A percentile compares a stretch with the other conserved stretches of the same genome.
phyloP scores from a whole-genome alignment of 2,888 invertebrate species.

The Acanthosoma haemorrhoidale region DNA sequence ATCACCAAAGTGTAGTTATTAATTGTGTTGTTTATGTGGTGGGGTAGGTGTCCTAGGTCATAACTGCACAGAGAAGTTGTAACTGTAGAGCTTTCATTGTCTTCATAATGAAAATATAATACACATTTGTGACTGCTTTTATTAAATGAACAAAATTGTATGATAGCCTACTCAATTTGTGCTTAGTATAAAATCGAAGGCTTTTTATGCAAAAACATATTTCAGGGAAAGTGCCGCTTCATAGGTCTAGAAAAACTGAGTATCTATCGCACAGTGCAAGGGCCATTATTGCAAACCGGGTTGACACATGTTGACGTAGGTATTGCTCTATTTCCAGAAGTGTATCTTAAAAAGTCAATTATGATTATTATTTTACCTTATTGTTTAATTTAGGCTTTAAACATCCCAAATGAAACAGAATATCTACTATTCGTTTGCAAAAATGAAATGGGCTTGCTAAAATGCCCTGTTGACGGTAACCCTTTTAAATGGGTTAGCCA shows the following conservation, averaged over 20 bases:
- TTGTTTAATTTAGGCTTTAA: not conserved
- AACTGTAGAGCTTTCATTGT: too few species aligned
- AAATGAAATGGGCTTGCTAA: conserved; percentile 33
- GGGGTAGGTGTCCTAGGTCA: too few species aligned
- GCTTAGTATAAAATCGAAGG: too few species aligned
- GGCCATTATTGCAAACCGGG: not conserved
- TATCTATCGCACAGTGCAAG: conserved; percentile 6
- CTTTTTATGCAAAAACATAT: too few species aligned
- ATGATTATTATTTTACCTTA: not conserved
- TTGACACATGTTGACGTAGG: not conserved
- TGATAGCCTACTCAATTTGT: too few species aligned
- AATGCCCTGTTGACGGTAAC: conserved; percentile 34
- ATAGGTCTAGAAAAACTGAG: not conserved
- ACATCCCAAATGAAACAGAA: conserved; percentile 4
- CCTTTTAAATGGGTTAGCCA: conserved; percentile 31
- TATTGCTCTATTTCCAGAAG: not conserved
- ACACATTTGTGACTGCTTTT: too few species aligned
- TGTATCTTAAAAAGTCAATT: not conserved
- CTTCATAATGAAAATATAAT: too few species aligned
- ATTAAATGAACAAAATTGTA: too few species aligned
- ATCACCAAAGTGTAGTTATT: too few species aligned
- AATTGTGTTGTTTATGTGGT: too few species aligned
- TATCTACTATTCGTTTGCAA: conserved; percentile 29
- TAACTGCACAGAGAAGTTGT: too few species aligned
- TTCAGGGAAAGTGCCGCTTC: conserved; percentile 3